phyloP scores from a whole-genome alignment of 2,113 vertebrate species.

The Neolamprologus devosi region DNA sequence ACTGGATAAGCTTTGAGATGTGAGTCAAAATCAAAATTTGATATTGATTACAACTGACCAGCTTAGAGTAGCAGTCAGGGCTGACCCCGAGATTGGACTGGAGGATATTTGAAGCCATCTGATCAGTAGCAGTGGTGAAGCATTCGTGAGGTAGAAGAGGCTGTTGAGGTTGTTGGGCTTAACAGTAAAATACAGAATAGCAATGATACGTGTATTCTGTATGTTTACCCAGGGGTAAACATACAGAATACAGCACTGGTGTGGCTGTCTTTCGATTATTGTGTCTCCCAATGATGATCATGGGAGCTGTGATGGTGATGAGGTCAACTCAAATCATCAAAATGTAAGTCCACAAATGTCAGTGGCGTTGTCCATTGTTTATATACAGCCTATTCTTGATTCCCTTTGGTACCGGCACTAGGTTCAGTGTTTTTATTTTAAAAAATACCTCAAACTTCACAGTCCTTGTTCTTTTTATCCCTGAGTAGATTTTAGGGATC shows the following conservation, averaged over 20 bases:
- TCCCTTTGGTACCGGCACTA: background rate
- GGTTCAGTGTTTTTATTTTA: background rate
- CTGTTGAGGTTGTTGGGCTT: background rate
- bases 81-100: background rate
- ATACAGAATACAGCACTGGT: background rate
- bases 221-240: background rate
- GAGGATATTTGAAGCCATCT: background rate
- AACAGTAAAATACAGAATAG: background rate
- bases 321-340: background rate
- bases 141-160: background rate
- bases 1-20: background rate
- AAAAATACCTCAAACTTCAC: background rate
- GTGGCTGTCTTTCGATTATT: background rate
- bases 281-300: background rate
- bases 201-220: background rate
- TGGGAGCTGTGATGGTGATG: background rate
- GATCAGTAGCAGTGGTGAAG: background rate
- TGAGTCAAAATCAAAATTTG: background rate
- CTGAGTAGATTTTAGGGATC: background rate
- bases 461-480: background rate
- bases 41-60: background rate
- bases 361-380: background rate
- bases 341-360: background rate
- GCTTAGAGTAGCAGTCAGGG: background rate
- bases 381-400: background rate